A percentile compares a stretch with the other conserved stretches of the same genome.
Evolutionary conservation across 1,140 invertebrate species (phyloP).

Genomic region (Cydia splendana): DNA sequence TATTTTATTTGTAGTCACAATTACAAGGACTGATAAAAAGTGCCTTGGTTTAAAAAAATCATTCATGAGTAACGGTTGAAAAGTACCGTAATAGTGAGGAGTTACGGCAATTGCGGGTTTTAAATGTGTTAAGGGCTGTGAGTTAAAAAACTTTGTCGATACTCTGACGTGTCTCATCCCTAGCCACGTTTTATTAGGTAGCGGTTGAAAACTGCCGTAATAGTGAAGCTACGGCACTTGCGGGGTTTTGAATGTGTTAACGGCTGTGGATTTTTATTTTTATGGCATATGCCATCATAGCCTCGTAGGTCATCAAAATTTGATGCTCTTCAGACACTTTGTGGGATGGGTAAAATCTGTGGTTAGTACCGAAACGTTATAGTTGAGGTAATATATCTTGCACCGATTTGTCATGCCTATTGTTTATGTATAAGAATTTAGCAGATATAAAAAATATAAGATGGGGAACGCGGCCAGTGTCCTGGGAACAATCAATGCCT

Average conservation of each 20-base stretch:
- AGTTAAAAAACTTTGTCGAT: too few relatives aligned
- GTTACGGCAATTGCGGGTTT: background rate
- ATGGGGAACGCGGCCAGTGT: too few relatives aligned
- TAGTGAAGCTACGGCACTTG: constrained; percentile 15
- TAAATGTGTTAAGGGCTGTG: too few relatives aligned
- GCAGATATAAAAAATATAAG: too few relatives aligned
- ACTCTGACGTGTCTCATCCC: background rate
- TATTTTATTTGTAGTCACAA: too few relatives aligned
- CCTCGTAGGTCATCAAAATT: background rate
- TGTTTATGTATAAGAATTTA: too few relatives aligned
- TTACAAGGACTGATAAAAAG: too few relatives aligned
- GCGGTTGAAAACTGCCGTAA: constrained; percentile 19
- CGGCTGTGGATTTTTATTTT: constrained; percentile 18
- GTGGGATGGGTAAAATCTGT: background rate
- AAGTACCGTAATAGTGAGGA: constrained; percentile 12
- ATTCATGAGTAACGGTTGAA: background rate
- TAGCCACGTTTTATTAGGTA: background rate
- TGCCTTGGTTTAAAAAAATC: too few relatives aligned
- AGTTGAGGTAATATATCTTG: too few relatives aligned
- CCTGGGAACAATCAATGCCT: too few relatives aligned
- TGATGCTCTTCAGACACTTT: background rate
- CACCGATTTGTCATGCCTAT: too few relatives aligned
- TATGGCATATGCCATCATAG: background rate
- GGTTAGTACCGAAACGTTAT: background rate
- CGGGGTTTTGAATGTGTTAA: constrained; percentile 15